Evolutionary conservation across 2,888 invertebrate species (phyloP), one percentile per base, ranked within the genome.

Genomic region (Nowickia ferox): DNA sequence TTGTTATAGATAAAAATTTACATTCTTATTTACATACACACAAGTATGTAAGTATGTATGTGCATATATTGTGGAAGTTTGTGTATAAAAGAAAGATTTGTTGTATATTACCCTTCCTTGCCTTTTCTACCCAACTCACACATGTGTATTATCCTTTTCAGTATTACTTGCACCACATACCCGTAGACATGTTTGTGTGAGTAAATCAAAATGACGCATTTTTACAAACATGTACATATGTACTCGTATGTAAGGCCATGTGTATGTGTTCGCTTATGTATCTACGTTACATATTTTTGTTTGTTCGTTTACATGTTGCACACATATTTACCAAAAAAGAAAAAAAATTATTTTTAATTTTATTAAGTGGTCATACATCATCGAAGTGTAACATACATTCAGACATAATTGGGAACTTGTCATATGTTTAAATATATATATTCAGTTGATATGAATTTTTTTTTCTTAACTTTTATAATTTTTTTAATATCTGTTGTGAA

Each of bases 341-440:
- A 90, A 48, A 59, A 68, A 69, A 82, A 57, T 72, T 1, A 78
- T 85, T 92, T 92, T 91, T 92, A 93, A 93, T 93, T 93, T 93
- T 89, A 92, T 91, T 93, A 93, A 93, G 93, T 93, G 93, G 93
- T 91, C 93, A 92, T 93, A 89, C 91, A 89, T 93, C 93, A 93
- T 92, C 91, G 90, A 90, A 92, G 91, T 91, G 90, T 90, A 63
- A 38, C 90, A 51, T 40, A 76, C 90, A 89, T 90, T 90, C 91
- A 90, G 90, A 90, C 90, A 91, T 66, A 83, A 74, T 81, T 65
- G 55, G 53, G 63, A 68, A 75, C 48, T 69, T 87, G 81, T 84
- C 87, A 74, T 65, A 72, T 75, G 63, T 53, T 68, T 22, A 57
- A 53, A 40, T 68, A 68, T 17, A 74, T 59, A 48, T 19, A 69